Conservation (phyloP, 2,113 vertebrate genomes). For the Nipponia nippon region DNA sequence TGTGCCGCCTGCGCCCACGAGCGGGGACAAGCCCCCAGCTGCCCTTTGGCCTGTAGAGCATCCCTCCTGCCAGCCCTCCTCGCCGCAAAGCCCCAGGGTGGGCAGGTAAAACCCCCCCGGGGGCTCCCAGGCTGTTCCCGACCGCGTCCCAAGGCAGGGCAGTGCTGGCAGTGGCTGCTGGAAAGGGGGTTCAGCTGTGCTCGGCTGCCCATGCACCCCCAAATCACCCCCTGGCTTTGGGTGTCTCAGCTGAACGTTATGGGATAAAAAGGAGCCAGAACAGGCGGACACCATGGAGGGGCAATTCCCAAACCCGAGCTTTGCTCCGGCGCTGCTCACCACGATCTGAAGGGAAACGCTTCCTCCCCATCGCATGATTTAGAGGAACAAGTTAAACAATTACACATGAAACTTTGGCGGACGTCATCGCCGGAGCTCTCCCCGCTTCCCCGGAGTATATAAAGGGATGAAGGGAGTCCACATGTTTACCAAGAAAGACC, state of each 20-base stretch:
- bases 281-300: accelerated
- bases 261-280: not conserved
- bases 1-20: accelerated
- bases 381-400: slow-evolving; percentile 39
- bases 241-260: not conserved
- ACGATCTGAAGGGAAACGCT: not conserved
- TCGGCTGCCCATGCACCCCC: accelerated
- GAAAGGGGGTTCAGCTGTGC: not conserved
- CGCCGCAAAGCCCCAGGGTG: accelerated
- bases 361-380: not conserved
- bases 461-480: slow-evolving; percentile 46
- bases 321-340: not conserved
- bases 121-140: not conserved
- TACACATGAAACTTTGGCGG: not conserved
- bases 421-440: not conserved
- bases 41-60: not conserved
- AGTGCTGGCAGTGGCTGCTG: not conserved
- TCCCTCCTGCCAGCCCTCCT: not conserved
- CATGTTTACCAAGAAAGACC: slow-evolving; percentile 48
- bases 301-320: not conserved
- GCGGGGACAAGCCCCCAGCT: not conserved
- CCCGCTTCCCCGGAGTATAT: not conserved
- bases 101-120: accelerated
- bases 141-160: not conserved
- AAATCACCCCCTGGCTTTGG: not conserved